Percentiles rank a stretch among this genome's conserved stretches.
Conservation (phyloP, 2,888 invertebrate genomes). For the Scaptomyza cyrtandrae region DNA sequence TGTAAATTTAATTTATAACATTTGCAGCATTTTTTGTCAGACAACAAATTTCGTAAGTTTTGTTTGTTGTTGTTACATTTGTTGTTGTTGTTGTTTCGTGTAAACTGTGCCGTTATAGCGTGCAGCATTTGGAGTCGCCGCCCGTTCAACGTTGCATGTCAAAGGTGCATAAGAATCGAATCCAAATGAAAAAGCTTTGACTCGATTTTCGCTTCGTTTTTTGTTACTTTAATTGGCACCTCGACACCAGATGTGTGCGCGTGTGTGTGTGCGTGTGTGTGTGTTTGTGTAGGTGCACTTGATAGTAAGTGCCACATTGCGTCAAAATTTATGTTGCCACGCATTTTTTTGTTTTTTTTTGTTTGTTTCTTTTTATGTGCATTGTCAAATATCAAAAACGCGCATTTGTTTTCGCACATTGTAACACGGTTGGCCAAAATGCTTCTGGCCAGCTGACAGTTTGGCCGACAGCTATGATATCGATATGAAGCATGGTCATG, state of each 20-base stretch:
- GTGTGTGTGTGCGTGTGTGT: background rate
- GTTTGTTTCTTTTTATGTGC: slow-evolving; percentile 16
- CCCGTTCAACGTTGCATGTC: slow-evolving; percentile 63
- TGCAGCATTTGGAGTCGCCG: slow-evolving; percentile 29
- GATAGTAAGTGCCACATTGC: slow-evolving; percentile 43
- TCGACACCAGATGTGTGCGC: slow-evolving; percentile 55
- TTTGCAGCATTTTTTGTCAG: slow-evolving; percentile 73
- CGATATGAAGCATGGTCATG: slow-evolving; percentile 51
- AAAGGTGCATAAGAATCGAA: slow-evolving; percentile 74
- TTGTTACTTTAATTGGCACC: slow-evolving; percentile 71
- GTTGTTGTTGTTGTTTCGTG: slow-evolving; percentile 43
- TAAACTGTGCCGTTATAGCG: slow-evolving; percentile 68
- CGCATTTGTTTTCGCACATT: slow-evolving; percentile 68
- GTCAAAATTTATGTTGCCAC: slow-evolving; percentile 50
- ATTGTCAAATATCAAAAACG: slow-evolving; percentile 49
- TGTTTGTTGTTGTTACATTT: slow-evolving; percentile 3
- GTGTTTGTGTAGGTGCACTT: slow-evolving; percentile 51
- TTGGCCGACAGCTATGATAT: slow-evolving; percentile 33
- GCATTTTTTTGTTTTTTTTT: slow-evolving; percentile 24
- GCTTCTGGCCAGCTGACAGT: slow-evolving; percentile 35
- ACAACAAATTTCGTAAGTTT: slow-evolving; percentile 71
- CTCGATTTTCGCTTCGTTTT: slow-evolving; percentile 36
- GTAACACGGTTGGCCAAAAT: slow-evolving; percentile 45
- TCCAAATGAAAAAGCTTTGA: slow-evolving; percentile 15
- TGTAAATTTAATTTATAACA: slow-evolving; percentile 81